Evolutionary conservation across 37 sponge, comb jelly and placozoan genomes (phyloP), one percentile per base, ranked within the genome.

Genomic region (Spongilla lacustris): DNA sequence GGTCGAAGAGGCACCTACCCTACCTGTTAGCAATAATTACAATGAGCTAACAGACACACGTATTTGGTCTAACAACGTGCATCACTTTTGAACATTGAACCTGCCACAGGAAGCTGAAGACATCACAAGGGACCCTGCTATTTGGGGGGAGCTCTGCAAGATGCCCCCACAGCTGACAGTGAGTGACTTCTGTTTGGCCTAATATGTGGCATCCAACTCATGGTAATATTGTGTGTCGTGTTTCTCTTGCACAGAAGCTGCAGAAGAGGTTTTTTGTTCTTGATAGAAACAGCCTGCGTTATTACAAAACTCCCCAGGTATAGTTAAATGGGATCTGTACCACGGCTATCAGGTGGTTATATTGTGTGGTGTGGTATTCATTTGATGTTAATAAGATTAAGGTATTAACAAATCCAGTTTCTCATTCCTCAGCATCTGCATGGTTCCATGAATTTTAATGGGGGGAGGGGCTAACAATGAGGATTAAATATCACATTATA

Each of bases 231-330:
- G 32, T 68, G 23, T 67, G 21, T 22, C 22, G 2, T 82, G 2
- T 77, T 41, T 27, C 4, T 73, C 34, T 75, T 32, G 41, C 76
- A 22, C 83, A 92, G 92, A 85, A 82, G 69, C 88, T 91, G 67
- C 95, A 91, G 72, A 88, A 85, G 74, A 72, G 95, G 50, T 94
- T 90, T 72, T 94, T 94, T 85, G 92, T 89, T 0, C 80, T 94
- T 73, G 89, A 94, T 46, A 82, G 85, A 9, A 88, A 74, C 26
- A 70, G 81, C 33, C 72, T 94, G 29, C 28, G 91, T 24, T 94
- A 94, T 73, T 94, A 81, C 35, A 41, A 71, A 26, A 74, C 71
- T 22, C 95, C 95, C 5, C 66, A 38, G 36, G 95, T 94, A 79
- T 73, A 89, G 48, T 25, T 4, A 4, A n/a, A 17, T 75, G 71